Percentiles rank a stretch among this genome's conserved stretches.
These are phyloP conservation scores for Mustela nigripes DNA, from an alignment of 2,113 vertebrate genomes.

Conservation along the genomic window DNA sequence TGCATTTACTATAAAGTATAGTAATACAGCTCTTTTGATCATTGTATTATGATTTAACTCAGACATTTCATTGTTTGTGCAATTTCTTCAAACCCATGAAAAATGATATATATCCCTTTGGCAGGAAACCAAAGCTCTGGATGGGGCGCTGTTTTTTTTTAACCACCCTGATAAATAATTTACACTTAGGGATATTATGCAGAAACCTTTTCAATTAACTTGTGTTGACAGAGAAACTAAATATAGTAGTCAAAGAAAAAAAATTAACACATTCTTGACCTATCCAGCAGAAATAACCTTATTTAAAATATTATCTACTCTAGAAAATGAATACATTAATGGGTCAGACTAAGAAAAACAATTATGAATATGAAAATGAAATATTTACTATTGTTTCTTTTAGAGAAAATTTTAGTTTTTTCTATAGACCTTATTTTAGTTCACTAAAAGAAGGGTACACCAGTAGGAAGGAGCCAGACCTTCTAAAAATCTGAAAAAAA, in stretches of 20 bases:
- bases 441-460: background rate
- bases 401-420: background rate
- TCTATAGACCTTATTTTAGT: background rate
- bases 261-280: conserved; percentile 67
- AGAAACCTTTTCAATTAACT: conserved; percentile 83
- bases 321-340: conserved; percentile 37
- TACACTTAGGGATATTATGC: conserved; percentile 80
- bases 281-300: conserved; percentile 12
- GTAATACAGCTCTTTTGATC: conserved; percentile 86
- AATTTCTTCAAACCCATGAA: conserved; percentile 82
- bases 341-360: background rate
- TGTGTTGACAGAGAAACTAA: conserved; percentile 81
- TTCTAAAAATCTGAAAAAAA: background rate
- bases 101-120: conserved; percentile 82
- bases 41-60: conserved; percentile 87
- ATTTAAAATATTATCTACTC: conserved; percentile 31
- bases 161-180: conserved; percentile 85
- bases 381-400: background rate
- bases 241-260: conserved; percentile 76
- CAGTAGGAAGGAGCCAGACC: background rate
- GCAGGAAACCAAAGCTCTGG: conserved; percentile 77
- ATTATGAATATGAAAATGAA: background rate
- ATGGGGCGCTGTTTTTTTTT: conserved; percentile 76
- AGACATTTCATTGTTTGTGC: conserved; percentile 87
- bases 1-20: conserved; percentile 83